Evolutionary conservation across 2,113 vertebrate genomes (phyloP), one percentile per base, ranked within the genome.

Genomic region (Peromyscus californicus): DNA sequence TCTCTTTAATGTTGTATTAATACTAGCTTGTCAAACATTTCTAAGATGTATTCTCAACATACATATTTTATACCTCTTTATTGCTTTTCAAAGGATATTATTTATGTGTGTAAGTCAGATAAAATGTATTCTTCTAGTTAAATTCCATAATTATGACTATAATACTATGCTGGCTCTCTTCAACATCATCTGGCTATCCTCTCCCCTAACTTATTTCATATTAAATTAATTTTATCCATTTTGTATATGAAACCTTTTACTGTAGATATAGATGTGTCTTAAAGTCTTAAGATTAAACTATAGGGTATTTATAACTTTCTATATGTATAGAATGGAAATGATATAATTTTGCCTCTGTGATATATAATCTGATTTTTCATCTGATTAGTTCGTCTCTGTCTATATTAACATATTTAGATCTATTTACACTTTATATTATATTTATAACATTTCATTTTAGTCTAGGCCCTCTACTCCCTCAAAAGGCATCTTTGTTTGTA

Each of bases 371-470:
- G 33, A 87, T 95, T 69, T 82, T 78, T 90, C 13, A 69, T 51
- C 16, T 90, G 12, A 84, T 89, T 65, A 80, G 7, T 70, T 87
- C 57, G 33, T 74, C 29, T 54, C 54, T 79, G 78, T 92, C 33
- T 75, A 48, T 91, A 69, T 69, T 95, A 82, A 87, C 51, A 87
- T 90, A 82, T 61, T 91, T 87, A 93, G 39, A 51, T 93, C 8
- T 33, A 76, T 82, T 59, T 78, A 48, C 31, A 54, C 76, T 9
- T 45, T 91, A 72, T 59, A 33, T 59, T 89, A 7, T 4, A 80
- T 69, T 26, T 19, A 79, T 63, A 79, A 87, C 76, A 87, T 87
- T 94, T 45, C 51, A 92, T 89, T 89, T 88, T 78, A 67, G 17
- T 45, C 74, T 63, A 90, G 57, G 17, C 13, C 42, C 31, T 63